A percentile compares a stretch with the other conserved stretches of the same genome.
Conservation (phyloP, 2,888 invertebrate genomes). For the Emmelina monodactyla region DNA sequence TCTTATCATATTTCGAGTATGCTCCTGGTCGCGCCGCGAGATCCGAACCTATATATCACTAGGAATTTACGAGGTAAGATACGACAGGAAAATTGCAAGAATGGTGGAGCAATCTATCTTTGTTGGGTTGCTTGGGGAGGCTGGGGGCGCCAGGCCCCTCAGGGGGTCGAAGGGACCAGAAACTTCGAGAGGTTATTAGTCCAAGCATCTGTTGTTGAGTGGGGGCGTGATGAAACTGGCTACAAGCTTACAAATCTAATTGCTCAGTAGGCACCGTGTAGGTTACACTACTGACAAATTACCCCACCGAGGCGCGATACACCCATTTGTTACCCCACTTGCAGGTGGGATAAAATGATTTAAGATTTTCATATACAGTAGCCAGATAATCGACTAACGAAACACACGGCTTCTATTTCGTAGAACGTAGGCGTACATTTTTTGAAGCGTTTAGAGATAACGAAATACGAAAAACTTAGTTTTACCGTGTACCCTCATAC, state of each 20-base stretch:
- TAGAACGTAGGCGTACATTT: constrained; percentile 42
- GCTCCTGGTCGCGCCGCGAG: constrained; percentile 66
- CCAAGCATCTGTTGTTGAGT: constrained; percentile 68
- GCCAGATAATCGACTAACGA: constrained; percentile 5
- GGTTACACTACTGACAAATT: constrained; percentile 48
- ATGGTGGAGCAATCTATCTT: constrained; percentile 91
- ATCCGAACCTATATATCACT: constrained; percentile 79
- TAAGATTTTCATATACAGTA: constrained; percentile 21
- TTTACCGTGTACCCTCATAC: constrained; percentile 64
- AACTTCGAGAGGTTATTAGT: constrained; percentile 69
- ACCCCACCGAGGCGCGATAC: constrained; percentile 41
- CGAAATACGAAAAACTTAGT: constrained; percentile 61
- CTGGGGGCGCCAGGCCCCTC: constrained; percentile 37
- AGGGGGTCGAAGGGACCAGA: constrained; percentile 46
- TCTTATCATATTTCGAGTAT: constrained; percentile 68
- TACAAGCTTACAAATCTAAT: constrained; percentile 67
- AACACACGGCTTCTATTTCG: constrained; percentile 25
- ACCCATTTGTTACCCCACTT: constrained; percentile 46
- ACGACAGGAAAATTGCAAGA: constrained; percentile 94
- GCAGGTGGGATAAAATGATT: constrained; percentile 32
- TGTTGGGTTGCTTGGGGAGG: constrained; percentile 70
- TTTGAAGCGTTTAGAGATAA: constrained; percentile 52
- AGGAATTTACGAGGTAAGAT: constrained; percentile 87
- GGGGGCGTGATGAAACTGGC: constrained; percentile 65
- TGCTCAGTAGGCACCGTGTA: constrained; percentile 63